Percentiles rank a stretch among this genome's conserved stretches.
Conservation (phyloP, 2,113 vertebrate genomes). For the Triplophysa tibetana region DNA sequence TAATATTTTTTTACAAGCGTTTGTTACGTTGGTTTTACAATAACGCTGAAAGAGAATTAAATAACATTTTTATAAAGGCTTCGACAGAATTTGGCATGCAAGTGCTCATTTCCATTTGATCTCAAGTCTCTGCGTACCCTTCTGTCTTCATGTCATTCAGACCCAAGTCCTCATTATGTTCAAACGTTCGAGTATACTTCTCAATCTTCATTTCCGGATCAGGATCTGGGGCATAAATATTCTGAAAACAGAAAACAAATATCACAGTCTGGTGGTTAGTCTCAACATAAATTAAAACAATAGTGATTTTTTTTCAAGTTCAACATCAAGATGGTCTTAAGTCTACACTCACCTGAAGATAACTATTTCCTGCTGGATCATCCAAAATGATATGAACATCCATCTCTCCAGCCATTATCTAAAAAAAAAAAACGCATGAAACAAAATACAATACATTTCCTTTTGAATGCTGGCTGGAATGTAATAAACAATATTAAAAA, state of each 20-base stretch:
- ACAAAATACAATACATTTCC: neutral
- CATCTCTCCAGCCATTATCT: constrained; percentile 76
- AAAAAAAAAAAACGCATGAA: constrained; percentile 36
- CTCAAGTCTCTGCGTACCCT: constrained; percentile 71
- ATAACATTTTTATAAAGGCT: neutral
- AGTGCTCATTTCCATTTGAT: constrained; percentile 9
- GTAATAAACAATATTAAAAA: neutral
- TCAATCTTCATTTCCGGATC: constrained; percentile 87
- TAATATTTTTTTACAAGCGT: neutral
- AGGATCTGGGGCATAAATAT: constrained; percentile 87
- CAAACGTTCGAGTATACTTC: constrained; percentile 81
- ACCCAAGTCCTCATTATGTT: constrained; percentile 93
- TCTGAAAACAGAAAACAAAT: constrained; percentile 68
- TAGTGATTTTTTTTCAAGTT: neutral
- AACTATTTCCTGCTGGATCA: constrained; percentile 94
- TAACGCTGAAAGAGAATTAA: constrained; percentile 20
- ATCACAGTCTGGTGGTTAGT: neutral
- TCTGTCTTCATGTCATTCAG: constrained; percentile 95
- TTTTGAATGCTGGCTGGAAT: neutral
- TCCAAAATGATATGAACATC: constrained; percentile 82
- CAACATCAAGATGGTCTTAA: neutral
- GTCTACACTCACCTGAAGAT: constrained; percentile 79
- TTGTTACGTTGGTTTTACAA: neutral
- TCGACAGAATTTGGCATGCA: neutral
- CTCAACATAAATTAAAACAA: neutral